Percentiles rank a stretch among this genome's conserved stretches.
These are phyloP conservation scores for Drosophila obscura DNA, from an alignment of 1,140 invertebrate genomes.

Conservation along the genomic window DNA sequence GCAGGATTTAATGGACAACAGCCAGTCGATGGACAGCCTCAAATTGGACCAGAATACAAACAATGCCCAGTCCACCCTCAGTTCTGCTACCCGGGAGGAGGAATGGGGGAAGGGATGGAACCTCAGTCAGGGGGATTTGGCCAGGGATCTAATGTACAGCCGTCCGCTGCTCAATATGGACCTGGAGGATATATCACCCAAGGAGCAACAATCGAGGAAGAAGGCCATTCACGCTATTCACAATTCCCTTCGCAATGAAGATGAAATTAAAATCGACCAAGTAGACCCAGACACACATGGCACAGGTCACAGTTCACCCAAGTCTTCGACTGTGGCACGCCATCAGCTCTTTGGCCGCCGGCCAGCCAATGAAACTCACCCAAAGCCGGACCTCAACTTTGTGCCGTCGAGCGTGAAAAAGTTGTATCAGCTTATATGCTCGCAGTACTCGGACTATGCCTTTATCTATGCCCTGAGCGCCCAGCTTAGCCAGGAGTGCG, in stretches of 20 bases:
- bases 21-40: too few relatives aligned
- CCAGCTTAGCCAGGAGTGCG: constrained; percentile 62
- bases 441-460: constrained; percentile 67
- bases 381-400: constrained; percentile 43
- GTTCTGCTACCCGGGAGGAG: background rate
- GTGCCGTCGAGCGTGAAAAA: constrained; percentile 50
- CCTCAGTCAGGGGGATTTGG: background rate
- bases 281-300: too few relatives aligned
- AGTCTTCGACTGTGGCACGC: background rate
- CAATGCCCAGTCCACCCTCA: background rate
- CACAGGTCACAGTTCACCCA: background rate
- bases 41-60: too few relatives aligned
- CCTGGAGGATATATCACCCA: background rate
- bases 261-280: background rate
- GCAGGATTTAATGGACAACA: too few relatives aligned
- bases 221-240: background rate
- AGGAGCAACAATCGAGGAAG: background rate
- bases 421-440: constrained; percentile 53
- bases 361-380: background rate
- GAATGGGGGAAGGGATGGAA: background rate
- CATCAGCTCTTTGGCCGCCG: constrained; percentile 8
- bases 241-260: background rate
- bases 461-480: constrained; percentile 71
- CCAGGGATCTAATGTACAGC: constrained; percentile 23
- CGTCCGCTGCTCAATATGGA: constrained; percentile 44